Percentiles rank a stretch among this genome's conserved stretches.
phyloP scores from a whole-genome alignment of 2,797 vertebrate genomes.

The Triplophysa yarkandensis region DNA sequence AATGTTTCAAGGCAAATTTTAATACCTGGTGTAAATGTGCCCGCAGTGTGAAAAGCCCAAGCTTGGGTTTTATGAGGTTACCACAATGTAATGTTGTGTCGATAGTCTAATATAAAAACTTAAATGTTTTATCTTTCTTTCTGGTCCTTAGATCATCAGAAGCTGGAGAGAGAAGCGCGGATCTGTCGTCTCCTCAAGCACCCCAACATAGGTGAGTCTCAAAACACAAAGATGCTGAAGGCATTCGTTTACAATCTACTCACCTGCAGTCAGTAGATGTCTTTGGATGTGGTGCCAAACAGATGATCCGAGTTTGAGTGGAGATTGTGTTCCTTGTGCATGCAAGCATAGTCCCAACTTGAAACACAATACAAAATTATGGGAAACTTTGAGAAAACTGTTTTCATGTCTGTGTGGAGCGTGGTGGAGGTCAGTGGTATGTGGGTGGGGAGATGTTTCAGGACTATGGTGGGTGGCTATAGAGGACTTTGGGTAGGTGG shows the following conservation, averaged over 20 bases:
- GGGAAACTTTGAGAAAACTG: slow-evolving; percentile 22
- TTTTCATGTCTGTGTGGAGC: slow-evolving; percentile 26
- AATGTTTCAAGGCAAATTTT: not conserved
- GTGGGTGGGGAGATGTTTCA: slow-evolving; percentile 11
- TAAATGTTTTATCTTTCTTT: slow-evolving; percentile 18
- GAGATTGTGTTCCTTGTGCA: too few species aligned
- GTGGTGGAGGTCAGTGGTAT: not conserved
- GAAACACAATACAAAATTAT: slow-evolving; percentile 54
- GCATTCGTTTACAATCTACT: not conserved
- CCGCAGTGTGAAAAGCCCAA: slow-evolving; percentile 60
- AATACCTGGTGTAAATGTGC: not conserved
- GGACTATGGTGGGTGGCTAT: not conserved
- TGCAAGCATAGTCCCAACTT: too few species aligned
- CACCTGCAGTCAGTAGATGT: not conserved
- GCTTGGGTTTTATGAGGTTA: not conserved
- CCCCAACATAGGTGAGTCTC: slow-evolving; percentile 92
- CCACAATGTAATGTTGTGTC: not conserved
- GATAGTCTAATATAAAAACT: not conserved
- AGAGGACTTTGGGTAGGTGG: not conserved
- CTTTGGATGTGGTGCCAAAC: not conserved
- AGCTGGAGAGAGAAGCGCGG: slow-evolving; percentile 95
- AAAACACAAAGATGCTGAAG: not conserved
- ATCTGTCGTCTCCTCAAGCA: slow-evolving; percentile 98
- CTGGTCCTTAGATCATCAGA: slow-evolving; percentile 90
- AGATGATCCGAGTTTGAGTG: not conserved